phyloP scores from a whole-genome alignment of 1,140 invertebrate species.

The Polypedilum pembai region DNA sequence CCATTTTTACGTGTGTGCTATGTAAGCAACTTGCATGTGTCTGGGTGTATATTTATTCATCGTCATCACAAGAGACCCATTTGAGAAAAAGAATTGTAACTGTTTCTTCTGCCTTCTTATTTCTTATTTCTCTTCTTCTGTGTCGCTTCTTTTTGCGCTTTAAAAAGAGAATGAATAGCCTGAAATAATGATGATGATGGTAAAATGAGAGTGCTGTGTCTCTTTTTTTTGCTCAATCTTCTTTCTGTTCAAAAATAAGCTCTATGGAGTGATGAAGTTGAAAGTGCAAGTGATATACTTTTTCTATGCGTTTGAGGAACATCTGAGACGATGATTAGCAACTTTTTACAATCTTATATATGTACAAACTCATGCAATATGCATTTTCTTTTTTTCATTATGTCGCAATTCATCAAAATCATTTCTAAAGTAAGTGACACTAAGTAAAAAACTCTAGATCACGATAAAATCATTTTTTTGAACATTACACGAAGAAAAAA shows the following conservation, averaged over 20 bases:
- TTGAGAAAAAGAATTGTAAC: no score
- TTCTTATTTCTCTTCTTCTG: not conserved
- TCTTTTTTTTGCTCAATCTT: not conserved
- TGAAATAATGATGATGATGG: not conserved
- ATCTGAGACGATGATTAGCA: not conserved
- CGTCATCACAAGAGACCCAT: no score
- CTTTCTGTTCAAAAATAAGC: not conserved
- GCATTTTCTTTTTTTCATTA: not conserved
- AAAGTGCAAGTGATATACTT: slow-evolving; percentile 18
- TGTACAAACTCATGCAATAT: not conserved
- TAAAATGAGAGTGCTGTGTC: no score
- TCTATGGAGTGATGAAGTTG: not conserved
- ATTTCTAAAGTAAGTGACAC: not conserved
- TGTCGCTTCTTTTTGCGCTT: not conserved
- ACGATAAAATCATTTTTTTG: no score
- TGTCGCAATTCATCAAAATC: not conserved
- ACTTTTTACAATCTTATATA: not conserved
- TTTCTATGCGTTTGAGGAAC: not conserved
- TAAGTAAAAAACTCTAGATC: no score
- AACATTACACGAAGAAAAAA: no score
- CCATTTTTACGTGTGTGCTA: no score
- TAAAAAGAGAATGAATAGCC: not conserved
- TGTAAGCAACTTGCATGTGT: no score
- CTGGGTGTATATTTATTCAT: no score
- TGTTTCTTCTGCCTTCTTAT: no score